Conservation (phyloP, 2,113 vertebrate genomes). For the Chloebia gouldiae region DNA sequence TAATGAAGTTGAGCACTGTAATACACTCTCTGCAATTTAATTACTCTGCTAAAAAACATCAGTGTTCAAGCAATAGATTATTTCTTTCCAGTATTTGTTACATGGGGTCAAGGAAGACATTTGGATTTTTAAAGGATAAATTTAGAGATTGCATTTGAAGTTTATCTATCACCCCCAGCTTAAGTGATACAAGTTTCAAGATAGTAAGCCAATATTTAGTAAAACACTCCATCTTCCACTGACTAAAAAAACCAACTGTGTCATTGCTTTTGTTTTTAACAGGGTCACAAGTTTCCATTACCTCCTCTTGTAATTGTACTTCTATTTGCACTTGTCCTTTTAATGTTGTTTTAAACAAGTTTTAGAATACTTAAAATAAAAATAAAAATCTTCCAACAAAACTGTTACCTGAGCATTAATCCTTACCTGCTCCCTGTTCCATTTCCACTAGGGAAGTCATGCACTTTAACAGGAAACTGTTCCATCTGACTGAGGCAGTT, state of each 20-base stretch:
- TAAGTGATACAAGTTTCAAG: neutral
- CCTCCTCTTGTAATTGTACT: neutral
- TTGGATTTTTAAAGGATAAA: neutral
- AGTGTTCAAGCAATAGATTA: neutral
- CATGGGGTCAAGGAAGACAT: neutral
- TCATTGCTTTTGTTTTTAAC: neutral
- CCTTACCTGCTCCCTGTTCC: slow-evolving; percentile 97
- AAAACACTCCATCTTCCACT: neutral
- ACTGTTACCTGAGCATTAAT: slow-evolving; percentile 63
- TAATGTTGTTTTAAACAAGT: neutral
- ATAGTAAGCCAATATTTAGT: neutral
- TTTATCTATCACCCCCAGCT: neutral
- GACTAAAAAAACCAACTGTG: neutral
- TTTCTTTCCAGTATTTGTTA: neutral
- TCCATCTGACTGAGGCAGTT: slow-evolving; percentile 99
- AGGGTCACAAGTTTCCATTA: neutral
- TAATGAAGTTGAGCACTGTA: neutral
- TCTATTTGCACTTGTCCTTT: neutral
- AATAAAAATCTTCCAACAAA: neutral
- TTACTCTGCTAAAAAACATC: neutral
- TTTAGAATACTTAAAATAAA: neutral
- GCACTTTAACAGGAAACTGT: slow-evolving; percentile 98
- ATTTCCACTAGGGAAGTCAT: slow-evolving; percentile 98
- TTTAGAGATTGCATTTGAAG: neutral
- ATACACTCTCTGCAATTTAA: neutral